These are phyloP conservation scores for Capricornis sumatraensis DNA, from an alignment of 2,113 vertebrate species.

Conservation along the genomic window DNA sequence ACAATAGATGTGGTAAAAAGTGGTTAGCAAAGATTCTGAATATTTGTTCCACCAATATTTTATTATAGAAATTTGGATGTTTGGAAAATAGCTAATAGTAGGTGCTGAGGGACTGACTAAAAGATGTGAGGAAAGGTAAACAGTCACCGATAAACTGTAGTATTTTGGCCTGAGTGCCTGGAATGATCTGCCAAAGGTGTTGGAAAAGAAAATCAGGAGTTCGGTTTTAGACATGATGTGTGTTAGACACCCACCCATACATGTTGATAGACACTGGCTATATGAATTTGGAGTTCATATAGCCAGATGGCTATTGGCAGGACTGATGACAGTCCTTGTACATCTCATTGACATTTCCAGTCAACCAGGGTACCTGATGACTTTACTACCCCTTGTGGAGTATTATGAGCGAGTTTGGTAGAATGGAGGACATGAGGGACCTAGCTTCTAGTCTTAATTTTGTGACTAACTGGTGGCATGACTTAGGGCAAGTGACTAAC, in stretches of 20 bases:
- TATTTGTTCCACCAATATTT: background rate
- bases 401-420: background rate
- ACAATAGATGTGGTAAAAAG: background rate
- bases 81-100: background rate
- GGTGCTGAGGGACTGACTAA: background rate
- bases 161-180: background rate
- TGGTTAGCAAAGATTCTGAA: background rate
- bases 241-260: background rate
- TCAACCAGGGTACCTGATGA: background rate
- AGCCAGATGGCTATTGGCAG: background rate
- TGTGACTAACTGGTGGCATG: background rate
- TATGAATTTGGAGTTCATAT: background rate
- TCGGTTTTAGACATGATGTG: background rate
- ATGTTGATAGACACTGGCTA: background rate
- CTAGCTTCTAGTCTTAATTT: background rate
- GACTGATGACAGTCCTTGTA: background rate
- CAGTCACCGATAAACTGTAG: background rate
- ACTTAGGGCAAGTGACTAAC: background rate
- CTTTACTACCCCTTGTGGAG: background rate
- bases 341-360: background rate
- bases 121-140: background rate
- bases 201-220: background rate
- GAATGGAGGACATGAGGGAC: background rate
- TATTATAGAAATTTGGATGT: background rate
- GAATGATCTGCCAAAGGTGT: background rate